Evolutionary conservation across 2,888 invertebrate species (phyloP).

Genomic region (Dryadula phaetusa): DNA sequence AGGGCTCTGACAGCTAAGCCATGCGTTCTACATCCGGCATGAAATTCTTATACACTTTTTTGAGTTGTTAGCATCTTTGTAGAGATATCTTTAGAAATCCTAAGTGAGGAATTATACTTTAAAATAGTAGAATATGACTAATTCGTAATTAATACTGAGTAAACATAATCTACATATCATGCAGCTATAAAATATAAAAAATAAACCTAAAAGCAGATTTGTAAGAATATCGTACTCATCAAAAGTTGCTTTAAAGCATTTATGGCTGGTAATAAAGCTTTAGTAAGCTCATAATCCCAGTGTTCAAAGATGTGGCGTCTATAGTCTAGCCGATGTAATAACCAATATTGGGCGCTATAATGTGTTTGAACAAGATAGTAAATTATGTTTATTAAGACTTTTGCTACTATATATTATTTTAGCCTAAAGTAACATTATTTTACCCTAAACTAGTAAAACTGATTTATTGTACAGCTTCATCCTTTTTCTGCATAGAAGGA

Average conservation of each 20-base stretch:
- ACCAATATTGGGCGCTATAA: slow-evolving; percentile 23
- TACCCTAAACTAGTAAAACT: not conserved
- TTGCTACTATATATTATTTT: not conserved
- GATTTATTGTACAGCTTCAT: no score
- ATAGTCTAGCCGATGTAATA: slow-evolving; percentile 22
- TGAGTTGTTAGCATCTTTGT: no score
- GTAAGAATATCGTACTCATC: slow-evolving; percentile 3
- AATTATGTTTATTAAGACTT: slow-evolving; percentile 28
- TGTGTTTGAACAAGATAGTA: slow-evolving; percentile 22
- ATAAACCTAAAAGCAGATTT: not conserved
- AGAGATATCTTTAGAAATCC: no score
- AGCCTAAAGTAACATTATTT: not conserved
- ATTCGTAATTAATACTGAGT: no score
- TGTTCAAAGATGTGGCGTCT: slow-evolving; percentile 33
- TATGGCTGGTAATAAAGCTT: slow-evolving; percentile 24
- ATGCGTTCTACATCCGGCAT: no score
- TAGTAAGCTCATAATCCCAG: slow-evolving; percentile 31
- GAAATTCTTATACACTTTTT: no score
- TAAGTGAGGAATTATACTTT: no score
- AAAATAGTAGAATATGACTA: no score
- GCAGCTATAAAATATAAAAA: not conserved
- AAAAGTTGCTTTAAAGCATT: slow-evolving; percentile 11
- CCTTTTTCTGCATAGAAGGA: no score
- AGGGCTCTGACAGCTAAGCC: no score
- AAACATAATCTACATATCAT: no score